Conservation (phyloP, 2,888 invertebrate genomes). For the Hypolimnas misippus region DNA sequence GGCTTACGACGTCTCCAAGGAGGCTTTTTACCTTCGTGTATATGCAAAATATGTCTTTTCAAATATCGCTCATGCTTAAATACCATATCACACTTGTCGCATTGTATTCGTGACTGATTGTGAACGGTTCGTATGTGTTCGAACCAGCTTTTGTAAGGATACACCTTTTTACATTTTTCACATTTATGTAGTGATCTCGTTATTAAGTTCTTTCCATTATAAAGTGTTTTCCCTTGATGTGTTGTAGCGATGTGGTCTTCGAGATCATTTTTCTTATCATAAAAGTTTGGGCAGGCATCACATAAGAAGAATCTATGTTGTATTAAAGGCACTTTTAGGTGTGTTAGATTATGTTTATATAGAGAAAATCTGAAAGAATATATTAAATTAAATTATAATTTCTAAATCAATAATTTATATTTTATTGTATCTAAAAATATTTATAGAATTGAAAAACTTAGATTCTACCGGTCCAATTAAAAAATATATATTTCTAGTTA, state of each 20-base stretch:
- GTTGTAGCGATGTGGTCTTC: slow-evolving; percentile 34
- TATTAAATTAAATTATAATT: not conserved
- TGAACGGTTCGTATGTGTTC: slow-evolving; percentile 48
- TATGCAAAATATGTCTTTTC: slow-evolving; percentile 38
- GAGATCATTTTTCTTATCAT: slow-evolving; percentile 21
- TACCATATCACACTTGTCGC: slow-evolving; percentile 31
- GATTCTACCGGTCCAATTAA: too few relatives aligned
- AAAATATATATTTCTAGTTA: too few relatives aligned
- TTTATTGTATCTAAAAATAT: not conserved
- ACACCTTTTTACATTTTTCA: slow-evolving; percentile 43
- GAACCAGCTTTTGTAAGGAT: slow-evolving; percentile 46
- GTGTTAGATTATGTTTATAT: slow-evolving; percentile 46
- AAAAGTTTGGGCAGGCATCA: slow-evolving; percentile 32
- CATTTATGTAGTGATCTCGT: slow-evolving; percentile 31
- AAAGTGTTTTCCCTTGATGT: slow-evolving; percentile 3
- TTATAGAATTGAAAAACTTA: not conserved
- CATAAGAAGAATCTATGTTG: slow-evolving; percentile 36
- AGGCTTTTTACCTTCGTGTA: slow-evolving; percentile 31
- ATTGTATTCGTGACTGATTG: slow-evolving; percentile 17
- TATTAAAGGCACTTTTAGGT: slow-evolving; percentile 43
- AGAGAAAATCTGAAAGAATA: slow-evolving; percentile 44
- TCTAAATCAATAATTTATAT: not conserved
- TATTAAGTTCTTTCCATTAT: not conserved
- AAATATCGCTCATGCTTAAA: slow-evolving; percentile 43
- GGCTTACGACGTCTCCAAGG: slow-evolving; percentile 25